Conservation (phyloP, 2,797 vertebrate genomes). For the Pteronotus mesoamericanus region DNA sequence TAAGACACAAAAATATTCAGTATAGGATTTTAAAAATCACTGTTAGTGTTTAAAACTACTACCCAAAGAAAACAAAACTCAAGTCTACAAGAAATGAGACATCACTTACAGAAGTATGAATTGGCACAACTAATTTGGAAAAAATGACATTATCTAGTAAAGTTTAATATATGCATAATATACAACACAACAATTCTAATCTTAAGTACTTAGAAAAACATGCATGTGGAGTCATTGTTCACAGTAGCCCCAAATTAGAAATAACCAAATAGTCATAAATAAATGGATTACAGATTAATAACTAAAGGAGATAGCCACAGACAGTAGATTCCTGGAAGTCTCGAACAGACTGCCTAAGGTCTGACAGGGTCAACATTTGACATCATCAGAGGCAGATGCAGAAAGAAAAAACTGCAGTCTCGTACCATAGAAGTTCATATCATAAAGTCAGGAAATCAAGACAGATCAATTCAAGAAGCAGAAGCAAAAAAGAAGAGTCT, state of each 20-base stretch:
- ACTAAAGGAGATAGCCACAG: too few species aligned
- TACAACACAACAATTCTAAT: neutral
- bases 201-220: neutral
- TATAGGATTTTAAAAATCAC: neutral
- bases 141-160: neutral
- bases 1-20: constrained; percentile 25
- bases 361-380: too few species aligned
- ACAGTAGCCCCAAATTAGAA: neutral
- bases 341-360: too few species aligned
- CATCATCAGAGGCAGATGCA: too few species aligned
- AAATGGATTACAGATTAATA: neutral
- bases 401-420: too few species aligned
- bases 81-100: neutral
- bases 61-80: neutral
- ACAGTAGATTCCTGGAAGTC: too few species aligned
- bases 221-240: neutral
- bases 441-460: too few species aligned
- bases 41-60: neutral
- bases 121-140: neutral
- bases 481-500: too few species aligned
- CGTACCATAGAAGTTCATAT: too few species aligned
- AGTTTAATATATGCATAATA: neutral
- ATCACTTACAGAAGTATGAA: neutral
- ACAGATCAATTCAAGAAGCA: too few species aligned
- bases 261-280: neutral